Evolutionary conservation across 1,140 invertebrate species (phyloP), one percentile per base, ranked within the genome.

Genomic region (Physella acuta): DNA sequence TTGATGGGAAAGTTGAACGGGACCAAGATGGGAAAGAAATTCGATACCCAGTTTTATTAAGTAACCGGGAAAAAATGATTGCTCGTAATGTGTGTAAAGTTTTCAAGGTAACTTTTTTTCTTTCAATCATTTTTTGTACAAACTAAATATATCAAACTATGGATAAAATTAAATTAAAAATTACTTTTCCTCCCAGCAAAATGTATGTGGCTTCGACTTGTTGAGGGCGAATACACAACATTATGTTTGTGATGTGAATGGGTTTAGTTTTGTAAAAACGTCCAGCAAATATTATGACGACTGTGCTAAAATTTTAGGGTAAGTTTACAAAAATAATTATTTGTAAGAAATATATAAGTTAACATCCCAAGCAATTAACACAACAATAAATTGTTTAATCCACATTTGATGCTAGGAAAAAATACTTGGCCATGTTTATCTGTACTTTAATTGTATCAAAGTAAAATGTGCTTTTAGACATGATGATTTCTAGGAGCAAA

Each of bases 211-310:
- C 20, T 99, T 99, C 86, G 98, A 99, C 89, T 89, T 99, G 34
- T 87, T 99, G 20, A 90, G 97, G 81, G 96, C 97, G 26, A 98
- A 97, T 87, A 97, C 97, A 28, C 95, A 96, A 83, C 99, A 96
- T 0, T 99, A 95, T 84, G 98, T 99, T 0, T 99, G 97, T 86
- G 98, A 99, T 88, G 97, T 99, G 0, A 99, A 99, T 87, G 98
- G 98, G 1, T 99, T 99, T 85, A 98, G 95, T 82, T 99, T 99
- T 87, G 98, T 99, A 8, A 99, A 99, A 83, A 99, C 98, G 84
- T 99, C 97, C 0, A 95, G 94, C 81, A 99, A 99, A 83, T 99
- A 99, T 87, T 99, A 99, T 82, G 97, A 99, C 85, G 98, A 99
- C 82, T 99, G 95, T 86, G 95, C 97, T 5, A 97, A 97, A 85